A percentile compares a stretch with the other conserved stretches of the same genome.
phyloP scores from a whole-genome alignment of 2,888 invertebrate genomes.

The Bembecia ichneumoniformis region DNA sequence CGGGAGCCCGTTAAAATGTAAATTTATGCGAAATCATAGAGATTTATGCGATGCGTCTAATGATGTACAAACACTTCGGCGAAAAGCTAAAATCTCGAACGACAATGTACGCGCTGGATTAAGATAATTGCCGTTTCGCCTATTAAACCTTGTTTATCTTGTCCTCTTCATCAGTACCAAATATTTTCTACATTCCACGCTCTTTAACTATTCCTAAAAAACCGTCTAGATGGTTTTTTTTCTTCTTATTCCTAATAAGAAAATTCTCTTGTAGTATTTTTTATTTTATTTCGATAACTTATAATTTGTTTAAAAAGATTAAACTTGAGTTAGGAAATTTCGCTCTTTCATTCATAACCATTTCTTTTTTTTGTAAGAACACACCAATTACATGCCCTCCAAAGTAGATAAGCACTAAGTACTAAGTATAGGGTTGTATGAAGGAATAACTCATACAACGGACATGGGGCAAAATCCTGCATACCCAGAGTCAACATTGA shows the following conservation, averaged over 20 bases:
- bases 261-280: neutral
- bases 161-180: neutral
- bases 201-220: neutral
- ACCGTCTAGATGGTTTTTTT: neutral
- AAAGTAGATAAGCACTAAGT: too few relatives aligned
- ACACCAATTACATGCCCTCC: too few relatives aligned
- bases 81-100: slow-evolving; percentile 17
- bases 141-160: slow-evolving; percentile 6
- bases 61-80: slow-evolving; percentile 39
- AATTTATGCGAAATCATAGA: slow-evolving; percentile 51
- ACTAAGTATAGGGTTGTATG: too few relatives aligned
- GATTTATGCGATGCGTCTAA: slow-evolving; percentile 44
- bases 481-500: too few relatives aligned
- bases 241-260: neutral
- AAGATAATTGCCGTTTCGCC: slow-evolving; percentile 20
- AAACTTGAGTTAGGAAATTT: too few relatives aligned
- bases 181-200: neutral
- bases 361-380: too few relatives aligned
- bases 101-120: slow-evolving; percentile 23
- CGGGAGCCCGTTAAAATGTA: slow-evolving; percentile 43
- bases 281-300: too few relatives aligned
- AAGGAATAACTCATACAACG: too few relatives aligned
- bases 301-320: too few relatives aligned
- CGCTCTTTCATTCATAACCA: too few relatives aligned
- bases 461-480: too few relatives aligned